Evolutionary conservation across 2,113 vertebrate genomes (phyloP), one percentile per base, ranked within the genome.

Genomic region (Phasianus colchicus): DNA sequence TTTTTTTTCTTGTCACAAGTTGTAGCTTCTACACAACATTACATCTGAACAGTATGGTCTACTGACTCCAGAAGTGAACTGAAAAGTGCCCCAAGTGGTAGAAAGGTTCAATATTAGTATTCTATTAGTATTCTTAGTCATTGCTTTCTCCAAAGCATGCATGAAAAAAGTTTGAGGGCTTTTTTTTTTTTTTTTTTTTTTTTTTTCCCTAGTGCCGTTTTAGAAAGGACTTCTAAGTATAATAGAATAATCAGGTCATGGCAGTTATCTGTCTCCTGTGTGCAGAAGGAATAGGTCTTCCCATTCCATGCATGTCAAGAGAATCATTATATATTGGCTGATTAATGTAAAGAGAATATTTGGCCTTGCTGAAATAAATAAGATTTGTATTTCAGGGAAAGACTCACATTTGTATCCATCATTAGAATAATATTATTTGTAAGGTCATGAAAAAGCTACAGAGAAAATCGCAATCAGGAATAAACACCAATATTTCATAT

Each of bases 201-300:
- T 67, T 9, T 61, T 63, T 38, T 25, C 11, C 25, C 34, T 47
- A 76, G 50, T 74, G 52, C 75, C 70, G 47, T 90, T 95, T 83
- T 70, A 87, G 66, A 71, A 95, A 86, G 69, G 22, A 90, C 5
- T 2, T 90, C 61, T 83, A 93, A 94, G 89, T 75, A 30, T 81
- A 91, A 88, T 86, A 74, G 72, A 90, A 86, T 96, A 91, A 93
- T 92, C 85, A 94, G 79, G 85, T 69, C 71, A 83, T 45, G 63
- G 77, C 67, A 70, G 19, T 64, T 90, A 27, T 20, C 65, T 87
- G 71, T 87, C 84, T 92, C 64, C 50, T 50, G 29, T 87, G 89
- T 91, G 84, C 71, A 71, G 75, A 73, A 60, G 40, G 85, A 32
- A 89, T 79, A 85, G 32, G 20, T 67, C 64, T 95, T 88, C 84